These are phyloP conservation scores for Anguilla japonica DNA, from an alignment of 2,113 vertebrate species.

Conservation along the genomic window DNA sequence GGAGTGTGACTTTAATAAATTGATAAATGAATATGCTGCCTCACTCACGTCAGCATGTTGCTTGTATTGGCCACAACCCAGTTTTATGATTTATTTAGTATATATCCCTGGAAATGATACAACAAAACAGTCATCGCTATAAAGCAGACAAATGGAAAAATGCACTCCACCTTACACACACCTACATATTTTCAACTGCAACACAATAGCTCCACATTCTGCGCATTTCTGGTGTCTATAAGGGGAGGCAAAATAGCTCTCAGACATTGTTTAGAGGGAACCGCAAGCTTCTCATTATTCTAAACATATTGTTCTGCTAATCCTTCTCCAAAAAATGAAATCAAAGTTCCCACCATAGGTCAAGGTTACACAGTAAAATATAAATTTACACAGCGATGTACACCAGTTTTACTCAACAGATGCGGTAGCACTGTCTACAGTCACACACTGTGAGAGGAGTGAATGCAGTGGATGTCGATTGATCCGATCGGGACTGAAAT, in stretches of 20 bases:
- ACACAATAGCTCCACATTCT: not conserved
- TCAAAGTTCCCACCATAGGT: not conserved
- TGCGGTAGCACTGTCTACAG: not conserved
- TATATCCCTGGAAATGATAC: not conserved
- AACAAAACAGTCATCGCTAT: too few relatives aligned
- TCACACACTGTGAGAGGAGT: not conserved
- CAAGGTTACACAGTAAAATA: not conserved
- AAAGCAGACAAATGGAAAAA: not conserved
- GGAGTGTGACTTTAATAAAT: not conserved
- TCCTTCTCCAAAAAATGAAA: too few relatives aligned
- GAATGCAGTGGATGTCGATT: not conserved
- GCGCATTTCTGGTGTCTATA: not conserved
- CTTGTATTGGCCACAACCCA: not conserved
- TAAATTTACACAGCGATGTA: not conserved
- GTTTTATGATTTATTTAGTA: not conserved
- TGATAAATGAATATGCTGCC: not conserved
- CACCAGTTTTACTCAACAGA: not conserved
- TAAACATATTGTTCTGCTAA: not conserved
- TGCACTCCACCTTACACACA: not conserved
- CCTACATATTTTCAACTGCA: not conserved
- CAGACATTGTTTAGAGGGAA: slow-evolving; percentile 9
- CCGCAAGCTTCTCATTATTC: not conserved
- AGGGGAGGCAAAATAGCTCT: not conserved
- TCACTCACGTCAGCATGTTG: not conserved
- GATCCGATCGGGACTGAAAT: not conserved